These are phyloP conservation scores for Platichthys stellatus DNA, from an alignment of 2,113 vertebrate genomes.

Conservation along the genomic window DNA sequence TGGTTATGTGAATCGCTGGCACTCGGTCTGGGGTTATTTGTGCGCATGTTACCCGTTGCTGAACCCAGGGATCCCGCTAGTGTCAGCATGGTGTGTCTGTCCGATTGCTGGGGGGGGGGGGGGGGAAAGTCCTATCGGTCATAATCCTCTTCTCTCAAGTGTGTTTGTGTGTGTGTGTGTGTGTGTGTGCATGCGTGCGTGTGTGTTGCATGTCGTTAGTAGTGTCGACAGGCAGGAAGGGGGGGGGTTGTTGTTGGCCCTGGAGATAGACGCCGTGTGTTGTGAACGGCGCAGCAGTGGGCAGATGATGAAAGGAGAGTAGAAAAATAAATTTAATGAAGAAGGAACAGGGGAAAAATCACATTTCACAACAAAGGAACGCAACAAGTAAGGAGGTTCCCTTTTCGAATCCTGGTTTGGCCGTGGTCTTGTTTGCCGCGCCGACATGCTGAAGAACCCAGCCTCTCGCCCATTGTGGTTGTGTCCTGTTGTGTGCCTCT, in stretches of 20 bases:
- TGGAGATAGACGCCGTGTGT: slow-evolving; percentile 20
- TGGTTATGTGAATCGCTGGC: slow-evolving; percentile 66
- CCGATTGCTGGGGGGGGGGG: slow-evolving; percentile 20
- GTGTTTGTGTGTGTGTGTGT: slow-evolving; percentile 16
- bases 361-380: background rate
- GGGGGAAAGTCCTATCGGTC: slow-evolving; percentile 54
- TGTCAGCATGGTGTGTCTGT: slow-evolving; percentile 29
- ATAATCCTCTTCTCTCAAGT: slow-evolving; percentile 59
- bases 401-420: too few species aligned
- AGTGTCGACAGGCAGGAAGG: background rate
- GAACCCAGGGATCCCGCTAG: slow-evolving; percentile 25
- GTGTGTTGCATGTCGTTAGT: slow-evolving; percentile 25
- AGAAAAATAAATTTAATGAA: background rate
- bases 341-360: background rate
- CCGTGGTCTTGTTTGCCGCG: too few species aligned
- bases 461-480: too few species aligned
- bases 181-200: too few species aligned
- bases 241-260: slow-evolving; percentile 11
- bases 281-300: slow-evolving; percentile 18
- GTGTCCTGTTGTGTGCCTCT: background rate
- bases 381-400: too few species aligned
- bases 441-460: too few species aligned
- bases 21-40: slow-evolving; percentile 21
- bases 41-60: slow-evolving; percentile 23
- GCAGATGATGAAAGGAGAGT: background rate